phyloP scores from a whole-genome alignment of 2,888 invertebrate species.

The Drosophila acutilabella region DNA sequence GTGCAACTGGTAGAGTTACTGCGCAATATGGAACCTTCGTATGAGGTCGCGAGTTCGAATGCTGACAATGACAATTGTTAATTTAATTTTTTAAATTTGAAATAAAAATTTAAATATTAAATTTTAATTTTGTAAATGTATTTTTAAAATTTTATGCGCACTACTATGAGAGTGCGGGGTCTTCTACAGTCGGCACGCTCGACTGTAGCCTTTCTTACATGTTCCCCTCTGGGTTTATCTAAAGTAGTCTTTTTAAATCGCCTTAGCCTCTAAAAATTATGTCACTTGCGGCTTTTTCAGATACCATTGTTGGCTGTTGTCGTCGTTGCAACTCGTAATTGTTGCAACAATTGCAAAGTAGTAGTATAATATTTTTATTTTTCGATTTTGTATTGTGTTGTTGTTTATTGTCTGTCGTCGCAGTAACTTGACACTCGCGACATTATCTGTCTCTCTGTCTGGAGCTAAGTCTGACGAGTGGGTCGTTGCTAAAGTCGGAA shows the following conservation, averaged over 20 bases:
- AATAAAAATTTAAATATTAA: no score
- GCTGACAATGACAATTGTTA: no score
- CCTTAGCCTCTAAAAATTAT: slow-evolving; percentile 70
- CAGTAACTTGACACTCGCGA: slow-evolving; percentile 73
- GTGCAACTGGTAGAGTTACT: no score
- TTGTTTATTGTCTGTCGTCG: slow-evolving; percentile 40
- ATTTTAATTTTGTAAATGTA: no score
- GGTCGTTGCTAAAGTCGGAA: slow-evolving; percentile 6
- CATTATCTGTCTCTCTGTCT: slow-evolving; percentile 53
- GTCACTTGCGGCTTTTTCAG: slow-evolving; percentile 71
- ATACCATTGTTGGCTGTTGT: slow-evolving; percentile 53
- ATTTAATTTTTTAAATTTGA: no score
- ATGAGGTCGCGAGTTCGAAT: no score
- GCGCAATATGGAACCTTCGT: no score
- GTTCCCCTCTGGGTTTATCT: neutral
- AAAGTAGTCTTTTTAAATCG: slow-evolving; percentile 48
- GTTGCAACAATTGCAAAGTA: slow-evolving; percentile 58
- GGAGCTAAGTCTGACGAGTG: slow-evolving; percentile 27
- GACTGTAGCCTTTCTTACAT: no score
- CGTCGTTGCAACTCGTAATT: slow-evolving; percentile 35
- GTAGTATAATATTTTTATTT: slow-evolving; percentile 29
- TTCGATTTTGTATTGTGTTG: slow-evolving; percentile 47
- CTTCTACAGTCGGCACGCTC: no score
- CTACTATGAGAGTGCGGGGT: no score
- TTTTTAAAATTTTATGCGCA: no score